Base-by-base conservation (phyloP, 2,113 vertebrate species). In the Manacus vitellinus region DNA sequence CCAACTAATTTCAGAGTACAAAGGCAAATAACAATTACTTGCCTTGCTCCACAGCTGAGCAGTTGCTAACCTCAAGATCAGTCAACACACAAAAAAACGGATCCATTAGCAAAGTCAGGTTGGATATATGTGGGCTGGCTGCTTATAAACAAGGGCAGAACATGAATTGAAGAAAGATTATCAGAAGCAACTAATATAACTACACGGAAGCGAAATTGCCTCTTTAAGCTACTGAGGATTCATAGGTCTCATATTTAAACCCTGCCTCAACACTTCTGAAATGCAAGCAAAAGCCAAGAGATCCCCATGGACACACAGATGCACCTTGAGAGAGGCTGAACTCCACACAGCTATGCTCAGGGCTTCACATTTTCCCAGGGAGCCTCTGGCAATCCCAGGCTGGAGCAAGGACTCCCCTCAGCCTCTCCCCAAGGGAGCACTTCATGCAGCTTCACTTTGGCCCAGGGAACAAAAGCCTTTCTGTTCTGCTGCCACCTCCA, bases 301-400 rank as follows among this genome's bases (percentile, higher is more conserved):
- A 12, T 5, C 12, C 31, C 8, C 14, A 2, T 0, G 4, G 72
- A 8, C 0, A 1, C 14, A 10, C 11, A 39, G 27, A 16, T 6
- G n/a, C 15, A 2, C 51, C 37, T 6, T 2, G 16, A 16, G 12
- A 73, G 37, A 43, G 56, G 19, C 37, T 1, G 5, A 13, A 1
- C 24, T 10, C 23, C 0, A 0, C 18, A 9, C 30, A 81, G 9
- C 28, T 18, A 3, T 0, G 0, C 44, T n/a, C 17, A 2, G 10
- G 8, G 44, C 59, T 59, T 12, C 37, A 31, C 0, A 0, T n/a
- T 82, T 51, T 12, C 43, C n/a, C 1, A 2, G 6, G 31, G 22
- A 31, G 44, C 6, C 2, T 24, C 33, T 6, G 24, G 11, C 17
- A 67, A 33, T 33, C 3, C 20, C 72, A 18, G 35, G 22, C 31